These are phyloP conservation scores for Clinocottus analis DNA, from an alignment of 2,113 vertebrate genomes.

Conservation along the genomic window DNA sequence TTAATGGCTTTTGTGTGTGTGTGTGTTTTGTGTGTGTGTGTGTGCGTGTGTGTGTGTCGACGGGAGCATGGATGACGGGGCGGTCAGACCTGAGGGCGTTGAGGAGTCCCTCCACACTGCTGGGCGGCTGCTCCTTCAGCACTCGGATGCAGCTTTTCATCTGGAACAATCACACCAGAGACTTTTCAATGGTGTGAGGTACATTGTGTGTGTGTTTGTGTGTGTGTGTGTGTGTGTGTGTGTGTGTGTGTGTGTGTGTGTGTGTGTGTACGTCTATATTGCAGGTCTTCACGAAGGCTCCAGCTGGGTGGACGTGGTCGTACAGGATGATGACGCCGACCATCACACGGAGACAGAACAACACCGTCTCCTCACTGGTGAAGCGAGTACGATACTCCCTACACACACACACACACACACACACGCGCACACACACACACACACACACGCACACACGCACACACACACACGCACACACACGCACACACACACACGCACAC, in stretches of 20 bases:
- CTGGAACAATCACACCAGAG: no score
- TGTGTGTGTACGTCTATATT: slow-evolving; percentile 64
- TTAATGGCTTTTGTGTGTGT: no score
- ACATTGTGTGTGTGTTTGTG: neutral
- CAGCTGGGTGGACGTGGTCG: slow-evolving; percentile 73
- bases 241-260: neutral
- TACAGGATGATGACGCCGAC: slow-evolving; percentile 78
- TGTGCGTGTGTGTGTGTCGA: no score
- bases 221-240: neutral
- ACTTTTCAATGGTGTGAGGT: no score
- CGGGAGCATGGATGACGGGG: no score
- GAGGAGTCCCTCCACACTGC: slow-evolving; percentile 73
- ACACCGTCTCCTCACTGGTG: slow-evolving; percentile 69
- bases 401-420: slow-evolving; percentile 24
- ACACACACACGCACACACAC: slow-evolving; percentile 25
- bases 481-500: slow-evolving; percentile 27
- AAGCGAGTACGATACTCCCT: slow-evolving; percentile 75
- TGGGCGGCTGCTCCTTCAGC: slow-evolving; percentile 74
- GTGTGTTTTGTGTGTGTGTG: no score
- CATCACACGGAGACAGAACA: slow-evolving; percentile 77
- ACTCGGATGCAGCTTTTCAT: slow-evolving; percentile 77
- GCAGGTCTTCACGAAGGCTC: slow-evolving; percentile 74
- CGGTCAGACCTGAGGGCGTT: slow-evolving; percentile 72
- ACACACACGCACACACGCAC: slow-evolving; percentile 15
- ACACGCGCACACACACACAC: slow-evolving; percentile 15